A percentile compares a stretch with the other conserved stretches of the same genome.
phyloP scores from a whole-genome alignment of 2,797 vertebrate species.

The Scomberomorus guttatus region DNA sequence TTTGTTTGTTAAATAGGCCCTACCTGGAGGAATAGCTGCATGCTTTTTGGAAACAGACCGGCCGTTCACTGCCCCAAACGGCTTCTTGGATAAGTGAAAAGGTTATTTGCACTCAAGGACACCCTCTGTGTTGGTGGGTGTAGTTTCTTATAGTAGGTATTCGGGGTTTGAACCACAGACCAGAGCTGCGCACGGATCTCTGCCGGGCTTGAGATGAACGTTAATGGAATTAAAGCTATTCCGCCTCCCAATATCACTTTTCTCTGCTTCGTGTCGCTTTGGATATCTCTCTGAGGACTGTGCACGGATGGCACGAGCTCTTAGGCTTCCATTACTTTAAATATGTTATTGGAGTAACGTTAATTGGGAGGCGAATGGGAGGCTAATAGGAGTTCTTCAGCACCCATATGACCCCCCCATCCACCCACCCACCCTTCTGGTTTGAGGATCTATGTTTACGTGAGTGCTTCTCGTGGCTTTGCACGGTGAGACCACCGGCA shows the following conservation, averaged over 20 bases:
- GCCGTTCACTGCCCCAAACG: not conserved
- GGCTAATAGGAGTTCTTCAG: slow-evolving; percentile 22
- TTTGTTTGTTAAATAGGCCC: not conserved
- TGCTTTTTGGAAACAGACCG: not conserved
- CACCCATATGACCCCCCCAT: not conserved
- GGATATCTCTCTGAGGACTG: not conserved
- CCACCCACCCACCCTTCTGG: slow-evolving; percentile 10
- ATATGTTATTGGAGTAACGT: slow-evolving; percentile 14
- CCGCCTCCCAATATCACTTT: slow-evolving; percentile 30
- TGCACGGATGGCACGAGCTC: not conserved
- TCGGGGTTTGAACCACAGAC: not conserved
- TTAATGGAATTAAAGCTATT: slow-evolving; percentile 20
- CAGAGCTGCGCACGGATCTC: slow-evolving; percentile 16
- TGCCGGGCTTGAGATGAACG: not conserved
- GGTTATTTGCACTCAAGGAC: slow-evolving; percentile 44
- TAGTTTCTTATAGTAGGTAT: not conserved
- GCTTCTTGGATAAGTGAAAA: slow-evolving; percentile 23
- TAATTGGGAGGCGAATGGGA: not conserved
- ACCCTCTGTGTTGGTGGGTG: slow-evolving; percentile 18
- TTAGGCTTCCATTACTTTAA: not conserved
- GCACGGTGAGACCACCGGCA: slow-evolving; percentile 45
- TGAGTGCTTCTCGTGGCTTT: slow-evolving; percentile 23
- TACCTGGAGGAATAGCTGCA: slow-evolving; percentile 32
- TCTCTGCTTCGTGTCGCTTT: not conserved
- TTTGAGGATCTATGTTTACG: slow-evolving; percentile 25